A percentile compares a stretch with the other conserved stretches of the same genome.
Evolutionary conservation across 1,140 invertebrate species (phyloP).

Genomic region (Drosophila takahashii): DNA sequence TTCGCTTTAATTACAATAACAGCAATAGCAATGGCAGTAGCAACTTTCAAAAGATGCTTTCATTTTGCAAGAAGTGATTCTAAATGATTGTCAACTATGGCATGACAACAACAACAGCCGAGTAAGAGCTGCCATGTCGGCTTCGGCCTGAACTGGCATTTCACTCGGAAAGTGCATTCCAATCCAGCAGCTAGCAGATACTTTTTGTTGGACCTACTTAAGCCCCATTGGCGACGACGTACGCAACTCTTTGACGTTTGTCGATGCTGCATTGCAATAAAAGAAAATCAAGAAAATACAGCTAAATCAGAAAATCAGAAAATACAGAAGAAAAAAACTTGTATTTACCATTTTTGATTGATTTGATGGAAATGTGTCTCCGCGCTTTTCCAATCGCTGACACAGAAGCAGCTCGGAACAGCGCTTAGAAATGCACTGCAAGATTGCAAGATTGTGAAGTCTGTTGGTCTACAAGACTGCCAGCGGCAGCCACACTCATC

Average conservation of each 20-base stretch:
- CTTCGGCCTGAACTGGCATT: conserved; percentile 72
- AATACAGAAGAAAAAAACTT: conserved; percentile 69
- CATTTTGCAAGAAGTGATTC: conserved; percentile 82
- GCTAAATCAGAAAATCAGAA: conserved; percentile 16
- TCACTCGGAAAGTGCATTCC: conserved; percentile 82
- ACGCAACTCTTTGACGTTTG: conserved; percentile 64
- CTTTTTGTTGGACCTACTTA: conserved; percentile 82
- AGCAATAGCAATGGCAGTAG: conserved; percentile 32
- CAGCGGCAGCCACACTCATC: conserved; percentile 54
- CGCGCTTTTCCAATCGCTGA: conserved; percentile 57
- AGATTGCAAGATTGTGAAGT: background rate
- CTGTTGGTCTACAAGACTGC: background rate
- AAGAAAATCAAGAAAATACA: conserved; percentile 45
- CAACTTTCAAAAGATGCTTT: conserved; percentile 83
- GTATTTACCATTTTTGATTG: conserved; percentile 83
- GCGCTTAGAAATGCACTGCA: conserved; percentile 45
- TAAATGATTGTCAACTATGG: conserved; percentile 83
- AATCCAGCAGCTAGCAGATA: conserved; percentile 60
- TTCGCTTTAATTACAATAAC: conserved; percentile 82
- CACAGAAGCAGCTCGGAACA: conserved; percentile 36
- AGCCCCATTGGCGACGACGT: conserved; percentile 48
- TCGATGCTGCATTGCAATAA: conserved; percentile 52
- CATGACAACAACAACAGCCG: conserved; percentile 63
- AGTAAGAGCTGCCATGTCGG: conserved; percentile 66
- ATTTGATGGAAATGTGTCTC: conserved; percentile 82